Evolutionary conservation across 2,888 invertebrate species (phyloP).

Genomic region (Cetonia aurata): DNA sequence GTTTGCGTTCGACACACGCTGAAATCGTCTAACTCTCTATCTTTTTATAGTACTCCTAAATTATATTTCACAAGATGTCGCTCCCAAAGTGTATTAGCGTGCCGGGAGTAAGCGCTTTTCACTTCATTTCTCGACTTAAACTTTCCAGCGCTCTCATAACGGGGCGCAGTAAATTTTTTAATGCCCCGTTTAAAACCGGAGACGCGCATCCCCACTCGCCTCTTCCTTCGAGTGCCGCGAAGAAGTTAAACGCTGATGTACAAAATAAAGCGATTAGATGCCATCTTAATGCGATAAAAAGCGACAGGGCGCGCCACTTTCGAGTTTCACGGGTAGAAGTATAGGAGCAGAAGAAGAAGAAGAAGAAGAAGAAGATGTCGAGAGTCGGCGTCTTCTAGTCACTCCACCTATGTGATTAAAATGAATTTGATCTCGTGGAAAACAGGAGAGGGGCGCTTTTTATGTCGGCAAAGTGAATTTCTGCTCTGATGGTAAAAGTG

Average conservation of each 20-base stretch:
- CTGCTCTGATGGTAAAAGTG: slow-evolving; percentile 57
- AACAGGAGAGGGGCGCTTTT: slow-evolving; percentile 51
- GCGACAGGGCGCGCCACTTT: slow-evolving; percentile 56
- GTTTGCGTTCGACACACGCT: too few relatives aligned
- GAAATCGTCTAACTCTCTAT: background rate
- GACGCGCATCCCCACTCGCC: too few relatives aligned
- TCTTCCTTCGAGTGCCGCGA: slow-evolving; percentile 7
- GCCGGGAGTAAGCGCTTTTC: slow-evolving; percentile 5
- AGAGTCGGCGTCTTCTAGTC: too few relatives aligned
- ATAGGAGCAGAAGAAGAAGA: background rate
- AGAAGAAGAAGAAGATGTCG: slow-evolving; percentile 48
- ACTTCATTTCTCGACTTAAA: slow-evolving; percentile 33
- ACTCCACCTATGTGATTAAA: slow-evolving; percentile 60
- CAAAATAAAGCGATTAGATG: slow-evolving; percentile 56
- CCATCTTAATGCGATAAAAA: slow-evolving; percentile 62
- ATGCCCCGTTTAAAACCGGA: slow-evolving; percentile 31
- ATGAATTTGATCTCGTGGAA: slow-evolving; percentile 64
- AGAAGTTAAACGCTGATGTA: slow-evolving; percentile 42
- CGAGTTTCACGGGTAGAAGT: slow-evolving; percentile 44
- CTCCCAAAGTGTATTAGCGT: slow-evolving; percentile 25
- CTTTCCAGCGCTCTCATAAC: slow-evolving; percentile 29
- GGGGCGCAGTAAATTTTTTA: slow-evolving; percentile 36
- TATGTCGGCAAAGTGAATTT: slow-evolving; percentile 58
- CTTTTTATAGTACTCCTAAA: background rate
- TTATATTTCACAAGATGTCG: slow-evolving; percentile 28